Evolutionary conservation across 1,140 invertebrate genomes (phyloP).

Genomic region (Holotrichia oblita): DNA sequence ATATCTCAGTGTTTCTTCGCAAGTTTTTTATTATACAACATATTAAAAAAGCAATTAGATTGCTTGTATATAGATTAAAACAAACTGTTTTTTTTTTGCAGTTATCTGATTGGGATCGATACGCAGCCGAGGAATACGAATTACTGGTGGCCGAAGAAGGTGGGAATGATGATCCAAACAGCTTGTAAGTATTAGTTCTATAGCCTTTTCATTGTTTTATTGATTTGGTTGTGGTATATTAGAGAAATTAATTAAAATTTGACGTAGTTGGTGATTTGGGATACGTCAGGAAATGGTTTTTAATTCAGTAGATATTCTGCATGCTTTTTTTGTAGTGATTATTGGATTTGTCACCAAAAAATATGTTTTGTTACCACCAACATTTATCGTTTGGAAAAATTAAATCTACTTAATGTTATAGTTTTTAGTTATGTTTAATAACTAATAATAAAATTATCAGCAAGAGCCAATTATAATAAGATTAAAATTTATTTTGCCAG

Average conservation of each 20-base stretch:
- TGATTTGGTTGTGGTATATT: conserved; percentile 10
- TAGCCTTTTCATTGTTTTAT: not conserved
- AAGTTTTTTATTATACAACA: not conserved
- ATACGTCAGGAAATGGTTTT: not conserved
- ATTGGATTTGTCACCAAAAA: no score
- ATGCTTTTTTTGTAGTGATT: no score
- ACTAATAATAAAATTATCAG: no score
- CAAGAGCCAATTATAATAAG: no score
- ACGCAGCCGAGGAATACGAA: conserved; percentile 98
- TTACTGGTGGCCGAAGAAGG: conserved; percentile 95
- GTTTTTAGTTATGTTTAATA: no score
- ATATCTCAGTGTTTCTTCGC: no score
- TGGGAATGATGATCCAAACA: conserved; percentile 84
- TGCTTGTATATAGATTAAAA: no score
- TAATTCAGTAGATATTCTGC: not conserved
- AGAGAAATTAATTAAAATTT: not conserved
- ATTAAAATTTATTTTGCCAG: no score
- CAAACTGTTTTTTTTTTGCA: conserved; percentile 64
- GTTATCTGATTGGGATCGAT: conserved; percentile 98
- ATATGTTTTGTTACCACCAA: no score
- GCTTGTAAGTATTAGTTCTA: conserved; percentile 72
- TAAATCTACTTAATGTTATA: no score
- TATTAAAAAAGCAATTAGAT: not conserved
- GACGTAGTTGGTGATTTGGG: conserved; percentile 31
- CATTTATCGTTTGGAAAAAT: no score